phyloP scores from a whole-genome alignment of 1,140 invertebrate species.

The Leptinotarsa lineolata region DNA sequence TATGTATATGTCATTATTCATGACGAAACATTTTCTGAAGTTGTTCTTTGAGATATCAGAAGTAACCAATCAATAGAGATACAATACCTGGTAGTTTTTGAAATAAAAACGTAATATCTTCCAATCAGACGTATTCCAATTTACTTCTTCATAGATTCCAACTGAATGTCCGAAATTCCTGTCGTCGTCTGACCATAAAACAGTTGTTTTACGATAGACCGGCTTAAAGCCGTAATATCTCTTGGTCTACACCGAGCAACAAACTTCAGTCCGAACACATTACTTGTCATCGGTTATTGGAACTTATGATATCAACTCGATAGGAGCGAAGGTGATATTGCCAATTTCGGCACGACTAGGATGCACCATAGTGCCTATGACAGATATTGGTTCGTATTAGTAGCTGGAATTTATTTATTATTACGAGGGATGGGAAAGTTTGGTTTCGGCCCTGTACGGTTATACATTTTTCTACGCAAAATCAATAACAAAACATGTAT shows the following conservation, averaged over 20 bases:
- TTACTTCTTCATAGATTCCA: constrained; percentile 17
- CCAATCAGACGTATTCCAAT: not conserved
- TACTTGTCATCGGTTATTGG: constrained; percentile 32
- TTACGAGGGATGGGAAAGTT: not conserved
- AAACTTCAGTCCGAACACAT: constrained; percentile 27
- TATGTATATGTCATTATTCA: no score
- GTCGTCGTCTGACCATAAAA: constrained; percentile 16
- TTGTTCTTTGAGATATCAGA: no score
- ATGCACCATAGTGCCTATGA: constrained; percentile 11
- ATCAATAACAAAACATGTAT: no score
- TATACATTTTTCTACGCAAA: no score
- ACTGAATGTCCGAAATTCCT: constrained; percentile 11
- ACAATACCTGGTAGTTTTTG: not conserved
- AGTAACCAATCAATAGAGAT: no score
- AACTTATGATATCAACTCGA: constrained; percentile 28
- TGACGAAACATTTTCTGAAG: no score
- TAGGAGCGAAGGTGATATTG: constrained; percentile 25
- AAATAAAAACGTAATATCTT: constrained; percentile 8
- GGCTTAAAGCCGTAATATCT: constrained; percentile 29
- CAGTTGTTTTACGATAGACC: constrained; percentile 26
- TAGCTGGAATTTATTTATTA: constrained; percentile 17
- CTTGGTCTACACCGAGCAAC: constrained; percentile 20
- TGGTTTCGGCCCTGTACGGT: not conserved
- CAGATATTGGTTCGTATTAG: constrained; percentile 13
- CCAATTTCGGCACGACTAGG: constrained; percentile 10